phyloP scores from a whole-genome alignment of 1,140 invertebrate genomes.

The Heterodera schachtii region DNA sequence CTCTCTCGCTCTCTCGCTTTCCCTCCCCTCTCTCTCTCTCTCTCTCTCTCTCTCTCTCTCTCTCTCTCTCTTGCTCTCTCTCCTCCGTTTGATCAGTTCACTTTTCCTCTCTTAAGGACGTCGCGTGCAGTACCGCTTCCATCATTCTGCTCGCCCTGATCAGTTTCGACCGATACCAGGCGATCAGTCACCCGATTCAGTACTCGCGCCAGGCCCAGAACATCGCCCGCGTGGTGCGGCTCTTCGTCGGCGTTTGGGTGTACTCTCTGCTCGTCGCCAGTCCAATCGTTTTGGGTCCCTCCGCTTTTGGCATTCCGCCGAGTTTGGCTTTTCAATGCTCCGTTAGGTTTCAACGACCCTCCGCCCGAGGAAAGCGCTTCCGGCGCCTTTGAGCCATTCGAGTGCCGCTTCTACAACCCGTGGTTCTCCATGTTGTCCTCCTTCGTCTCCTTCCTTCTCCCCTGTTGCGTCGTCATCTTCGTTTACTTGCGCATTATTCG shows the following conservation, averaged over 20 bases:
- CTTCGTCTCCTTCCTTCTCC: slow-evolving; percentile 96
- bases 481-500: slow-evolving; percentile 61
- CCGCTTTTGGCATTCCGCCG: slow-evolving; percentile 2
- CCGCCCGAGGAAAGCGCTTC: slow-evolving; percentile 48
- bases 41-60: no score
- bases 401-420: slow-evolving; percentile 92
- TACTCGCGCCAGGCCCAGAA: slow-evolving; percentile 95
- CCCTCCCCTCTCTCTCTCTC: background rate
- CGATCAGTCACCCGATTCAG: slow-evolving; percentile 96
- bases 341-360: slow-evolving; percentile 58
- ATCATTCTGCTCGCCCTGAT: slow-evolving; percentile 98
- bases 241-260: slow-evolving; percentile 90
- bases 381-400: slow-evolving; percentile 27
- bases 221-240: slow-evolving; percentile 88
- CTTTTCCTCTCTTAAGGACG: slow-evolving; percentile 75
- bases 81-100: no score
- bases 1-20: no score
- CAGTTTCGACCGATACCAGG: slow-evolving; percentile 98
- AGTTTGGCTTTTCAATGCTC: background rate
- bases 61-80: background rate
- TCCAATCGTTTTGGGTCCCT: slow-evolving; percentile 85
- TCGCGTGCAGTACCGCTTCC: slow-evolving; percentile 95
- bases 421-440: slow-evolving; percentile 98
- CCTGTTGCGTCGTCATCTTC: slow-evolving; percentile 72
- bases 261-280: slow-evolving; percentile 93